A percentile compares a stretch with the other conserved stretches of the same genome.
Conservation (phyloP, 2,888 invertebrate genomes). For the Macroteleia sp. region DNA sequence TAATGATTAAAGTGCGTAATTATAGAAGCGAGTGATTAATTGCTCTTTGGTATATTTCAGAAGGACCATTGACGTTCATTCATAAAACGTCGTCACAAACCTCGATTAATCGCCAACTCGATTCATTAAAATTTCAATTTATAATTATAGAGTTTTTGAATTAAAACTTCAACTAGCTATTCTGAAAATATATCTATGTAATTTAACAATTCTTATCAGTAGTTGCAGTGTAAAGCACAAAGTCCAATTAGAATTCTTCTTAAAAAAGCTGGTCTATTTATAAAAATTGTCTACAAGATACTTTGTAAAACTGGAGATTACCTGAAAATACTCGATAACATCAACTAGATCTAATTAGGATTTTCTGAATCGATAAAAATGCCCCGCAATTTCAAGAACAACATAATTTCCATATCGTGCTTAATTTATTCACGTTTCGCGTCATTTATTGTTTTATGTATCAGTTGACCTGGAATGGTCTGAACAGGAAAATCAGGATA, state of each 20-base stretch:
- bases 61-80: slow-evolving; percentile 44
- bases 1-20: slow-evolving; percentile 57
- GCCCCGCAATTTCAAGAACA: neutral
- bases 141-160: too few relatives aligned
- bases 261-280: too few relatives aligned
- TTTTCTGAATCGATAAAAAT: neutral
- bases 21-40: slow-evolving; percentile 62
- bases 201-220: too few relatives aligned
- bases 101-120: slow-evolving; percentile 48
- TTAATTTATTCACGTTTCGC: slow-evolving; percentile 17
- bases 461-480: slow-evolving; percentile 19
- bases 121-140: slow-evolving; percentile 68
- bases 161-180: too few relatives aligned
- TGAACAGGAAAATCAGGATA: slow-evolving; percentile 30
- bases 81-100: slow-evolving; percentile 45
- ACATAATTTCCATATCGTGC: slow-evolving; percentile 1
- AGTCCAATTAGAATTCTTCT: too few relatives aligned
- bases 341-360: slow-evolving; percentile 17
- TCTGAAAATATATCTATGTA: too few relatives aligned
- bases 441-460: slow-evolving; percentile 28
- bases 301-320: too few relatives aligned
- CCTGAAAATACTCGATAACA: neutral
- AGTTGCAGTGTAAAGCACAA: too few relatives aligned
- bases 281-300: too few relatives aligned
- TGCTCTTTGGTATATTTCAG: slow-evolving; percentile 41